Percentiles rank a stretch among this genome's conserved stretches.
Conservation (phyloP, 2,113 vertebrate species). For the Ictalurus punctatus region DNA sequence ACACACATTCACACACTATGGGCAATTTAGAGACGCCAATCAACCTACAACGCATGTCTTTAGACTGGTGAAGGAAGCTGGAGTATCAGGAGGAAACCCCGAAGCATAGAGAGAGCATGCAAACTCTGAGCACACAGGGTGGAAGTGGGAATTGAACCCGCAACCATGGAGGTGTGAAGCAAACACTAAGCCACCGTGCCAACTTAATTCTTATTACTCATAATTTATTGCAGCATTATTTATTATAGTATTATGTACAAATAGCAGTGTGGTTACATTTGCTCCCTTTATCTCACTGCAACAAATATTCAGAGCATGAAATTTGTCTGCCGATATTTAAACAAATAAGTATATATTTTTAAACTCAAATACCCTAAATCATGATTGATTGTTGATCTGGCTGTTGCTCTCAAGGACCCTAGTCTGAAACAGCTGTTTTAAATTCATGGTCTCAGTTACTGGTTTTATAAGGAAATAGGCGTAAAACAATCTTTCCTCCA, state of each 20-base stretch:
- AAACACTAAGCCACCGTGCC: no score
- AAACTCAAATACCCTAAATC: neutral
- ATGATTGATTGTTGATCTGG: neutral
- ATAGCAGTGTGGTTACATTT: neutral
- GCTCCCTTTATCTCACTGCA: neutral
- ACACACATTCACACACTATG: no score
- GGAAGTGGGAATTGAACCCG: no score
- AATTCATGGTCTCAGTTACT: neutral
- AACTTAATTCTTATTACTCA: no score
- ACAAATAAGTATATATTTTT: neutral
- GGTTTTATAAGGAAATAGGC: neutral
- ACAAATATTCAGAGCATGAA: neutral
- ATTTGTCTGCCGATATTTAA: neutral
- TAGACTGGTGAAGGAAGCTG: no score
- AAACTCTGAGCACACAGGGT: no score
- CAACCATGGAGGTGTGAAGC: no score
- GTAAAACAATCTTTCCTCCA: neutral
- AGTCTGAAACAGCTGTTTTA: conserved; percentile 1
- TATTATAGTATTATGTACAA: neutral
- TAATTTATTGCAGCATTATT: neutral
- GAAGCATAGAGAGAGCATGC: no score
- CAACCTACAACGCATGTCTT: no score
- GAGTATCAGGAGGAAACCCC: no score
- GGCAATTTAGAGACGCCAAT: no score
- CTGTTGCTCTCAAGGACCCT: neutral